Base-by-base conservation (phyloP, 1,140 invertebrate genomes). In the Muscidifurax raptorellus region DNA sequence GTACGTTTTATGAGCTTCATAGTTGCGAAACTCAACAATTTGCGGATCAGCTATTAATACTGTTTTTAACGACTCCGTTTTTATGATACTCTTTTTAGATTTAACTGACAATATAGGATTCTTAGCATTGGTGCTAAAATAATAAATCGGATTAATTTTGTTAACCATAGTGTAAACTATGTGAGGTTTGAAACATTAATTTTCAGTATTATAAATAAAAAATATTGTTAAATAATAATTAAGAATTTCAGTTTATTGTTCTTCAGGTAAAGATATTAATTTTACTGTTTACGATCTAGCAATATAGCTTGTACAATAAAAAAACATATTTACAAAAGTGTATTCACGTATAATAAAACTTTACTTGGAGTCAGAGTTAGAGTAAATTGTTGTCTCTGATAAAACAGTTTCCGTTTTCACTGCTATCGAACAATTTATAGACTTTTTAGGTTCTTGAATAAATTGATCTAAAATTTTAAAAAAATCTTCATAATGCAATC, bases 21-120 rank as follows among this genome's bases (percentile, higher is more conserved):
- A 92, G 82, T 92, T 91, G 64, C 84, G 80, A 87, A 92, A 92
- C 76, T 89, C 77, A 9, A 92, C 83, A 69, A 84, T 81, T 32
- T 83, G 76, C 13, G 89, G 87, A 10, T 85, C 77, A 12, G 88
- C 88, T 6, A 88, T 80, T 18, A 92, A 82, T 44, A 89, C 85
- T 22, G 47, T 81, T 80, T 84, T 85, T 25, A 25, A 44, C 2
- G 2, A 1, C 1, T 84, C 83, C 1, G 22, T 15, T 59, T 83
- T 88, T 10, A 86, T 77, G n/a, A 85, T 87, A 66, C 64, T 86
- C 80, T 44, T 87, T 52, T 86, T 69, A n/a, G 7, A 9, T 44
- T 25, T 72, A 12, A 59, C 25, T 10, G 27, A 32, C 0, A 36
- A 5, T 13, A 27, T 12, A 59, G 36, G n/a, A n/a, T 44, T 67